Percentiles rank a stretch among this genome's conserved stretches.
phyloP scores from a whole-genome alignment of 2,797 vertebrate genomes.

The Echeneis naucrates region DNA sequence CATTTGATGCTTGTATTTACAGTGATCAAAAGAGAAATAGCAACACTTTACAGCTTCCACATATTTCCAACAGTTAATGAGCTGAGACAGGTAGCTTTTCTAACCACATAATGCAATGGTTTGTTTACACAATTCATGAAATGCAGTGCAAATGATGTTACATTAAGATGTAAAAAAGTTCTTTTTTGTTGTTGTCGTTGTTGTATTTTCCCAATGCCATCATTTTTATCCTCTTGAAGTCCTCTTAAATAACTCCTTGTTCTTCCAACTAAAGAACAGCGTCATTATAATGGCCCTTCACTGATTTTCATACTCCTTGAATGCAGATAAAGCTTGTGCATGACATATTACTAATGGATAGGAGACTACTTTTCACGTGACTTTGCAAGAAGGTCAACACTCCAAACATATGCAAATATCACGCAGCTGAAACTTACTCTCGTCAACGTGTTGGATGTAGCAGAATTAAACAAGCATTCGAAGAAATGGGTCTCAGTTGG shows the following conservation, averaged over 20 bases:
- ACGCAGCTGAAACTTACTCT: slow-evolving; percentile 34
- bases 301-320: slow-evolving; percentile 61
- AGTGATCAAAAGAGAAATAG: slow-evolving; percentile 9
- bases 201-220: slow-evolving; percentile 11
- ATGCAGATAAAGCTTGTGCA: slow-evolving; percentile 18
- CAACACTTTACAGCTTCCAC: neutral
- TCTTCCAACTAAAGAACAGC: slow-evolving; percentile 45
- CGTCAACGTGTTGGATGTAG: slow-evolving; percentile 11
- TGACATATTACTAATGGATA: slow-evolving; percentile 30
- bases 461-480: slow-evolving; percentile 12
- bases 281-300: slow-evolving; percentile 42
- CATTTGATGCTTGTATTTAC: neutral
- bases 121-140: slow-evolving; percentile 21
- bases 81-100: slow-evolving; percentile 16
- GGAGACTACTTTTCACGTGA: slow-evolving; percentile 29
- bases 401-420: slow-evolving; percentile 54
- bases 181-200: neutral
- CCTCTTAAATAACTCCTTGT: slow-evolving; percentile 44
- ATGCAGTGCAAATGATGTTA: slow-evolving; percentile 9
- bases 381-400: slow-evolving; percentile 57
- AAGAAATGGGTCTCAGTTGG: neutral
- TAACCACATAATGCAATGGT: slow-evolving; percentile 2
- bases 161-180: no score
- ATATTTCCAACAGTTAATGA: slow-evolving; percentile 18
- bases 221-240: neutral